Evolutionary conservation across 2,888 invertebrate genomes (phyloP), one percentile per base, ranked within the genome.

Genomic region (Sinohyriopsis cumingii): DNA sequence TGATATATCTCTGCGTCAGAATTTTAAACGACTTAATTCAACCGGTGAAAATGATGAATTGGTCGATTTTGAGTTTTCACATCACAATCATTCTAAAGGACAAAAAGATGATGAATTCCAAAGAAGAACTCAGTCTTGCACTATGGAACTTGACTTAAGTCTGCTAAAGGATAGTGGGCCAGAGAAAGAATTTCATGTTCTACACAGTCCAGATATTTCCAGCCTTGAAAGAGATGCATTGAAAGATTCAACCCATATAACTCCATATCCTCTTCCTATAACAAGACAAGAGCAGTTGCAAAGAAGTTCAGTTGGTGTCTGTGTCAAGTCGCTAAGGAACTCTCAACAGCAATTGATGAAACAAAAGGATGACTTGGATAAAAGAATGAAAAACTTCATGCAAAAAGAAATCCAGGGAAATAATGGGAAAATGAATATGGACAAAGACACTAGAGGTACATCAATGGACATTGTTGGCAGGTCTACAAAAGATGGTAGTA

Each of bases 191-290:
- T n/a, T 72, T 7, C 70, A 73, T 55, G 71, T 69, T 15, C 61
- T 76, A 25, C 78, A 80, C 45, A 80, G 75, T 69, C 82, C 82
- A n/a, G 80, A 82, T 65, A 80, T 82, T 15, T 75, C 76, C 28
- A 84, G 82, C 67, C 69, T 86, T 20, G 86, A 86, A 64, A 81
- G 77, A 63, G 86, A 86, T 72, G 86, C 86, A 6, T 68, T 86
- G 20, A 70, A 84, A 53, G 86, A 86, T 66, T 75, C 75, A 9
- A 75, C 77, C 55, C 77, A 77, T 15, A 66, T 73, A 33, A 71
- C 79, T 56, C 53, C 78, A 55, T 68, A 61, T 67, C 65, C 65
- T 15, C 68, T 71, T 61, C 63, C 62, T 18, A 73, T 72, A 54
- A 61, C 72, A n/a, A 71, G 73, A 28, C 24, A 55, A 15, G 67